Base-by-base conservation (phyloP, 2,888 invertebrate species). In the Oscheius sp. region DNA sequence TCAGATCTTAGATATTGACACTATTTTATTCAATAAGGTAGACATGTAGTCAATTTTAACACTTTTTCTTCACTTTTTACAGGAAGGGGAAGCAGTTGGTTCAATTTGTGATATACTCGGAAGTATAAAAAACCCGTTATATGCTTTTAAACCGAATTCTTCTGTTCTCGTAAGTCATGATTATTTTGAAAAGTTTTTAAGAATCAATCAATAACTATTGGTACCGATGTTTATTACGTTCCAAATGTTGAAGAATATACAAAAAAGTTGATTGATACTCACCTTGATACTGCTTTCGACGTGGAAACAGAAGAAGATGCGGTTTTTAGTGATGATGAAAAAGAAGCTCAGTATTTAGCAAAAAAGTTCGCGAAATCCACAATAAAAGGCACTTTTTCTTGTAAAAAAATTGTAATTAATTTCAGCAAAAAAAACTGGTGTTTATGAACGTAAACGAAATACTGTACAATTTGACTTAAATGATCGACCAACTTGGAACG, bases 91-190 rank as follows among this genome's bases (percentile, higher is more conserved):
- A 71, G 90, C 86, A n/a, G 70, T 88, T 49, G 87, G 88, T 9
- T 38, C 47, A 33, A 66, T 77, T 28, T 94, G 93, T 87, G 96
- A 96, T 89, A 93, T 95, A 0, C 91, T 95, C 86, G 95, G 96
- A 14, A 92, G 91, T 57, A 92, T 95, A 0, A 89, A 90, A 0
- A 91, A 91, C 80, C 95, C 96, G 0, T 90, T 92, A 77, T 96
- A 96, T 87, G 92, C 92, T 77, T 90, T 96, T n/a, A 90, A 95
- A 2, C 95, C 95, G 87, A 95, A 94, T 56, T 62, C 80, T 57
- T 38, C 74, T 62, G 24, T 67, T 68, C 2, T 12, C 6, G 26
- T 57, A 5, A 3, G 36, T 38, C 6, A 9, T 57, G 22, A 38
- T 26, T 28, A 44, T 45, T 30, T 36, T 36, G n/a, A 6, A 26